Conservation (phyloP, 1,140 invertebrate genomes). For the Anastrepha obliqua region DNA sequence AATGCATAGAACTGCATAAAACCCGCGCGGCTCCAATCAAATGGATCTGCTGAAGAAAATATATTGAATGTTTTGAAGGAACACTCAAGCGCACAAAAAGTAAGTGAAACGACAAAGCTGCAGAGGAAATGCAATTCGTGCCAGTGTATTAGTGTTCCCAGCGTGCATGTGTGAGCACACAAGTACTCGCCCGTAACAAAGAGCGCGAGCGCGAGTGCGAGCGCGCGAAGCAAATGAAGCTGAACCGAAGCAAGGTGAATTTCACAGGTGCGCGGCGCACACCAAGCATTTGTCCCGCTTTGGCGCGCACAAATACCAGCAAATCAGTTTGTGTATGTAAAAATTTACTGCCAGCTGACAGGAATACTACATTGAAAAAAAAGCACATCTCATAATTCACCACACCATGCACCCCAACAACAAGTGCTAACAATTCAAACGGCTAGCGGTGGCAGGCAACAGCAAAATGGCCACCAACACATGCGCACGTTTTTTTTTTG, state of each 20-base stretch:
- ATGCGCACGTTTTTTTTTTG: no score
- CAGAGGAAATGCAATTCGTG: background rate
- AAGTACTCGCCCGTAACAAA: background rate
- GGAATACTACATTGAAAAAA: background rate
- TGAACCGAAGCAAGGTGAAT: constrained; percentile 8
- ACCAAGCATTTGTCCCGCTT: constrained; percentile 1
- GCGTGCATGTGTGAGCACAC: background rate
- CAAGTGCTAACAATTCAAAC: background rate
- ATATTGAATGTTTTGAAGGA: background rate
- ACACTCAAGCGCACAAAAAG: background rate
- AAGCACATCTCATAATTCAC: background rate
- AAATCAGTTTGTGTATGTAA: background rate
- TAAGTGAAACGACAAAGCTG: background rate
- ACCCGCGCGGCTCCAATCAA: background rate
- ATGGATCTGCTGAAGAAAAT: background rate
- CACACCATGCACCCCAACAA: background rate
- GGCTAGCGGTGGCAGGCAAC: background rate
- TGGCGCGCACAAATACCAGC: background rate
- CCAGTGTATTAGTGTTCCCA: constrained; percentile 1
- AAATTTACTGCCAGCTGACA: constrained; percentile 31
- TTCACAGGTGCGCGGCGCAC: constrained; percentile 12
- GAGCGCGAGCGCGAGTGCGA: background rate
- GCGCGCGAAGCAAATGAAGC: no score
- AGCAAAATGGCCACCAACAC: background rate
- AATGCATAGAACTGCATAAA: no score